Conservation (phyloP, 2,888 invertebrate genomes). For the Aleiodes testaceus region DNA sequence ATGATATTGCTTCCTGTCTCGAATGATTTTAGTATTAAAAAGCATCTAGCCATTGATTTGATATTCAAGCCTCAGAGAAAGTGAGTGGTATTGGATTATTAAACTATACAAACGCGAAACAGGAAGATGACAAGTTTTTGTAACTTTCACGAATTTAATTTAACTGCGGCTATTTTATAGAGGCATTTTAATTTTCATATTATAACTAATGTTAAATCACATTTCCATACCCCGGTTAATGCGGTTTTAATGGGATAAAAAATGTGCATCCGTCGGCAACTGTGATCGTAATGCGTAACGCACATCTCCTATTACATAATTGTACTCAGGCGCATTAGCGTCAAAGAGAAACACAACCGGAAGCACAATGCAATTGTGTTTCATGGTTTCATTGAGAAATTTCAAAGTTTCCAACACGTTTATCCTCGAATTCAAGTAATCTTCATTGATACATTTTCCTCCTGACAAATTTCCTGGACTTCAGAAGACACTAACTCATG, state of each 20-base stretch:
- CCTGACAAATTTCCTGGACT: background rate
- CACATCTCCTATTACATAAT: constrained; percentile 55
- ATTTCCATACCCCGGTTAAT: too few species aligned
- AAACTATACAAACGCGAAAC: constrained; percentile 3
- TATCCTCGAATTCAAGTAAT: constrained; percentile 1
- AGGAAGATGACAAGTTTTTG: constrained; percentile 31
- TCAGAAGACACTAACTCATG: background rate
- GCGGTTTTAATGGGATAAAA: constrained; percentile 6
- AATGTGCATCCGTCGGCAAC: constrained; percentile 51
- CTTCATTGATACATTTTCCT: constrained; percentile 1
- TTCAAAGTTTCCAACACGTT: background rate
- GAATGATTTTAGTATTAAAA: constrained; percentile 25
- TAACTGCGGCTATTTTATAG: background rate
- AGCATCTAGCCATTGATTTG: constrained; percentile 19
- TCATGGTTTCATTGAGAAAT: constrained; percentile 27
- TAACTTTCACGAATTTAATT: constrained; percentile 32
- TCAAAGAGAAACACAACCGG: constrained; percentile 50
- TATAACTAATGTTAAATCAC: too few species aligned
- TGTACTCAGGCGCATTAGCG: constrained; percentile 46
- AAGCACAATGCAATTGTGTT: constrained; percentile 48
- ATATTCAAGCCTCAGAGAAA: constrained; percentile 14
- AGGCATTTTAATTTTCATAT: background rate
- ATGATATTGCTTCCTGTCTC: constrained; percentile 25
- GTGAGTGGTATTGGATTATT: constrained; percentile 3
- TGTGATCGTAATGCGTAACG: constrained; percentile 61